Evolutionary conservation across 2,888 invertebrate genomes (phyloP), one percentile per base, ranked within the genome.

Genomic region (Rhimphoctona megacephalus): DNA sequence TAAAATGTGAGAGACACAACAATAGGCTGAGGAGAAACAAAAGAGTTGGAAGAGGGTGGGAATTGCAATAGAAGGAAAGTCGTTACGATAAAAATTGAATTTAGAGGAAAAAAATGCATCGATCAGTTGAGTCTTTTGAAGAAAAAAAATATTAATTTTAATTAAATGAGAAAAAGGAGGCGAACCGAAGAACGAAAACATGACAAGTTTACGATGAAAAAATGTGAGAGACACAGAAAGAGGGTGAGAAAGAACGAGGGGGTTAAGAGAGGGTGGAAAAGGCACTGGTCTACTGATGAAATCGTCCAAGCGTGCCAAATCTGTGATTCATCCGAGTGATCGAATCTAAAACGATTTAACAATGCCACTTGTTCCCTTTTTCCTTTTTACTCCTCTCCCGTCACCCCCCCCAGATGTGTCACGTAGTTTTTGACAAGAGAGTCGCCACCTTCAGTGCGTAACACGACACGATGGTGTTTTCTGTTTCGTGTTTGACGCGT

Each of bases 331-430:
- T 90, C 89, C 86, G 81, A 73, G 81, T 85, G 88, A 89, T 88
- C 87, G 85, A 88, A 89, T 89, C 89, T 89, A 90, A 90, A 91
- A 89, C 89, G 90, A 91, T 90, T 90, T 88, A 89, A 92, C 93
- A 93, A 93, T 93, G 91, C 90, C 93, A 94, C 94, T 93, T 93
- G 94, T 90, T 90, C 90, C 82, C 82, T 85, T 72, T 43, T 46
- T 77, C 57, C 30, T 39, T 22, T 19, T 72, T 52, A 33, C 22
- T 39, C 33, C 43, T 43, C 73, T 39, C 43, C 14, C 9, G 9
- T 7, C 14, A 3, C 1, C 11, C 22, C 66, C 73, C 69, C 81
- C 70, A 87, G 72, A 81, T 83, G 85, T 92, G 92, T 92, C 92
- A 91, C 91, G 82, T 90, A 54, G 80, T 76, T 82, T 80, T 80